Base-by-base conservation (phyloP, 1,140 invertebrate genomes). In the Tetramorium parvispinum region DNA sequence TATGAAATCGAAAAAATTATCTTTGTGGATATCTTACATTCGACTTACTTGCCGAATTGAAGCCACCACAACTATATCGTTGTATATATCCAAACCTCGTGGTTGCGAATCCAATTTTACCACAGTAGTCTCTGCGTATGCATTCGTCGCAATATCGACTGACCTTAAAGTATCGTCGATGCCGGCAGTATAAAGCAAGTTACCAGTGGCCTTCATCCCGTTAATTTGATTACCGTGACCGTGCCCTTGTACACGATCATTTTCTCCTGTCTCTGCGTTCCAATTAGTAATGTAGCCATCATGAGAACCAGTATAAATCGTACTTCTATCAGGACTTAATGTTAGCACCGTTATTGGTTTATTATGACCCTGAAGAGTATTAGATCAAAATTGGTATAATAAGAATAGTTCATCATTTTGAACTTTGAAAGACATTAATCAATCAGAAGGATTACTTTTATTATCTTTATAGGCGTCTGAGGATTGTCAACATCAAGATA, bases 171-270 rank as follows among this genome's bases (percentile, higher is more conserved):
- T 97, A 92, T 99, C 99, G 93, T 99, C 99, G 89, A 99, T 98
- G 32, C 98, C 98, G 88, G 97, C 97, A 0, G 98, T 98, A 88
- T 98, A 97, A 11, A 99, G 95, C 43, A 96, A 95, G 88, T 96
- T 96, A n/a, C 96, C 96, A 46, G 96, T 95, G 1, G 96, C 96
- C 86, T 96, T 96, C 97, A 99, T 98, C 65, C 98, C 98, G 90
- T 98, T 98, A 46, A 99, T 97, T 96, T 99, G 98, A 95, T 99
- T 99, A 7, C 97, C 98, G 94, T 99, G 99, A 32, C 98, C 98
- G 61, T 96, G 96, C 8, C 98, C 98, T 66, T 95, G 94, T 10
- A 99, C 96, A 70, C 97, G 96, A 86, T 98, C 97, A 94, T 97
- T 98, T 89, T 97, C 97, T 94, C 97, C 98, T 77, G 96, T 98